phyloP scores from a whole-genome alignment of 2,113 vertebrate species.

The Noturus placidus region DNA sequence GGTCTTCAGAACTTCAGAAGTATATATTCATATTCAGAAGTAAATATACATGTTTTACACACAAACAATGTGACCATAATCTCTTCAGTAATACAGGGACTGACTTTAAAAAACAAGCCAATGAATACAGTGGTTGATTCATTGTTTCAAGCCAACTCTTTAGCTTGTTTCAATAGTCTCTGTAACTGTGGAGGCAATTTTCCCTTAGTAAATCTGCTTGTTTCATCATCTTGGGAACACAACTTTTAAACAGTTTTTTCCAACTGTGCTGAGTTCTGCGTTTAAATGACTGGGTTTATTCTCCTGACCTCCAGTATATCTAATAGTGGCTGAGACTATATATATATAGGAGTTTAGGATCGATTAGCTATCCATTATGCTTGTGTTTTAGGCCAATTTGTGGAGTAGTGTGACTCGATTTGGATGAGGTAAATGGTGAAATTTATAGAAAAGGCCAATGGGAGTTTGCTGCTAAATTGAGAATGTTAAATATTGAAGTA shows the following conservation, averaged over 20 bases:
- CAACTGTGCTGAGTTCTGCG: conserved; percentile 53
- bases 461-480: conserved; percentile 59
- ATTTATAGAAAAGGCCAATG: conserved; percentile 32
- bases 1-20: background rate
- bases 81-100: background rate
- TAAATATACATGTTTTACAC: background rate
- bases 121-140: background rate
- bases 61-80: background rate
- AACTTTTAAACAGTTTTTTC: background rate
- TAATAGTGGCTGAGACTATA: conserved; percentile 63
- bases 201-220: conserved; percentile 1
- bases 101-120: background rate
- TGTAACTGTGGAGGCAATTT: background rate
- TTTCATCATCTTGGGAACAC: background rate
- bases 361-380: conserved; percentile 62
- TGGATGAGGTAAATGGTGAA: conserved; percentile 50
- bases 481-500: conserved; percentile 76
- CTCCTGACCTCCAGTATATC: conserved; percentile 58
- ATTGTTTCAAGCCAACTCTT: background rate
- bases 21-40: background rate
- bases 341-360: conserved; percentile 58
- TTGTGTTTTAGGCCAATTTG: conserved; percentile 61
- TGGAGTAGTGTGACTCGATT: conserved; percentile 68
- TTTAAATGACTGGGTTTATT: conserved; percentile 58
- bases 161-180: background rate